Evolutionary conservation across 2,888 invertebrate species (phyloP).

Genomic region (Buathra laborator): DNA sequence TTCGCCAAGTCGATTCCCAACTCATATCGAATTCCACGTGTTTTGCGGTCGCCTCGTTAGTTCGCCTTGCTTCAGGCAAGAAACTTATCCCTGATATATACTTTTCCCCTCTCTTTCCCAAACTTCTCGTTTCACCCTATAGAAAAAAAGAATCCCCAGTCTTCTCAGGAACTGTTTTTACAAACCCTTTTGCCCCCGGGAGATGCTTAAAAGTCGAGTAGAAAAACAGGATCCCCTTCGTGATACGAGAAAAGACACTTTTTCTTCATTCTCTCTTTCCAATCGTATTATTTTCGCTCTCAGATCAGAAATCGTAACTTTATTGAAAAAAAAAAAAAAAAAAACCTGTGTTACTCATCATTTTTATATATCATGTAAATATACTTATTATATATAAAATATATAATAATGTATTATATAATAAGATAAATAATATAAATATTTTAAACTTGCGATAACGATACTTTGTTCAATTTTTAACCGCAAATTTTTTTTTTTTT

Average conservation of each 20-base stretch:
- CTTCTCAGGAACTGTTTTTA: conserved; percentile 19
- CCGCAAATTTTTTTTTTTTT: not conserved
- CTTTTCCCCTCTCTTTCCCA: conserved; percentile 2
- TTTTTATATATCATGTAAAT: too few relatives aligned
- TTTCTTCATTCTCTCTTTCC: conserved; percentile 25
- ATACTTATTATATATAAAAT: not conserved
- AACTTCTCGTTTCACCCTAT: conserved; percentile 28
- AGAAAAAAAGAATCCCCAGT: conserved; percentile 28
- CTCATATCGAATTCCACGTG: conserved; percentile 67
- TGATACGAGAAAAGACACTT: conserved; percentile 18
- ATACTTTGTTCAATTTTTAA: not conserved
- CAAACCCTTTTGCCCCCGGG: conserved; percentile 13
- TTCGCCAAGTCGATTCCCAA: conserved; percentile 50
- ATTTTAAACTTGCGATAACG: not conserved
- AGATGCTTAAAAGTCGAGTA: conserved; percentile 39
- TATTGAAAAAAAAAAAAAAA: not conserved
- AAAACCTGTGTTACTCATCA: not conserved
- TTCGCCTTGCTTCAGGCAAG: conserved; percentile 58
- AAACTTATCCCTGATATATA: conserved; percentile 61
- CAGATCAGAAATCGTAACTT: not conserved
- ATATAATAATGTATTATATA: not conserved
- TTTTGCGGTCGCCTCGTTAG: conserved; percentile 65
- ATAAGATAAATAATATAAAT: too few relatives aligned
- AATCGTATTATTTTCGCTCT: conserved; percentile 1
- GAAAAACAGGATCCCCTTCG: conserved; percentile 27